Conservation (phyloP, 1,140 invertebrate species). For the Megalonaias nervosa region DNA sequence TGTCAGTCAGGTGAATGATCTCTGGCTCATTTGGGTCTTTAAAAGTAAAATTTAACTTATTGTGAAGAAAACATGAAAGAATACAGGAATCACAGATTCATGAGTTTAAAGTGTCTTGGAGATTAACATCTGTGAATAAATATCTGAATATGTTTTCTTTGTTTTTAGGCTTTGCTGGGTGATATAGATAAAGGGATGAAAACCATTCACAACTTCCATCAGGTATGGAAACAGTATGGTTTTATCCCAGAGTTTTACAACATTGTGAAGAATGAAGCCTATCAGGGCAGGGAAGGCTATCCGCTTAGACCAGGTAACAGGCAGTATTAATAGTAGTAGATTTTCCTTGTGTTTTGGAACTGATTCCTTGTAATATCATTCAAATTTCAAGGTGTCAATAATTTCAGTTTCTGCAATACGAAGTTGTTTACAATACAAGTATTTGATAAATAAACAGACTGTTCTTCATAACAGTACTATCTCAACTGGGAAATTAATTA, state of each 20-base stretch:
- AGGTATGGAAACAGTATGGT: constrained; percentile 95
- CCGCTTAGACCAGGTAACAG: constrained; percentile 85
- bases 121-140: not conserved
- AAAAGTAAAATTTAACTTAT: no score
- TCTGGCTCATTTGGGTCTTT: no score
- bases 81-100: not conserved
- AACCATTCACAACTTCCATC: constrained; percentile 95
- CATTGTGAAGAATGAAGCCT: constrained; percentile 86
- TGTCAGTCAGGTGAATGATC: no score
- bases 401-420: not conserved
- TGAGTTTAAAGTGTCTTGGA: not conserved
- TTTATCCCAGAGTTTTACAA: constrained; percentile 99
- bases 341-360: no score
- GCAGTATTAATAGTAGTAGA: not conserved
- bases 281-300: constrained; percentile 91
- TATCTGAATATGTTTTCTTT: constrained; percentile 1
- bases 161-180: constrained; percentile 77
- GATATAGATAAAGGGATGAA: constrained; percentile 93
- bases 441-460: not conserved
- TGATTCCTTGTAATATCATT: not conserved
- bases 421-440: not conserved
- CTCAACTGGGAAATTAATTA: not conserved
- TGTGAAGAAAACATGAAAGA: not conserved
- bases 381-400: not conserved
- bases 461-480: not conserved